Percentiles rank a stretch among this genome's conserved stretches.
phyloP scores from a whole-genome alignment of 2,113 vertebrate genomes.

The Hepsetus odoe region DNA sequence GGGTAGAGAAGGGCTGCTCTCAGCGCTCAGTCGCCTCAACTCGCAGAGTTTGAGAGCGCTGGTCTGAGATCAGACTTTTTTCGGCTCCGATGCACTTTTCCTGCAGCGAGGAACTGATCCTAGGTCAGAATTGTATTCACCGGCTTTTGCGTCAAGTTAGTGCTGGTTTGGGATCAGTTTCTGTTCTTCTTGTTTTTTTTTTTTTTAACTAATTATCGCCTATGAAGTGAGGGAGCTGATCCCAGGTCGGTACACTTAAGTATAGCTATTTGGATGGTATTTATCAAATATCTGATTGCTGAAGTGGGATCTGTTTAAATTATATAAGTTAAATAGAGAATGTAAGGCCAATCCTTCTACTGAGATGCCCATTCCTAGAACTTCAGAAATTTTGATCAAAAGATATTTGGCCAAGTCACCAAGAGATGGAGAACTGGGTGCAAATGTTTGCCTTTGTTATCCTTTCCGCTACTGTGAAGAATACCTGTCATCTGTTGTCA shows the following conservation, averaged over 20 bases:
- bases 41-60: constrained; percentile 35
- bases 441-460: neutral
- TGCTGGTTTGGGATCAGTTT: neutral
- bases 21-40: constrained; percentile 65
- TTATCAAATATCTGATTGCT: too few relatives aligned
- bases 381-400: neutral
- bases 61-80: neutral
- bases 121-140: neutral
- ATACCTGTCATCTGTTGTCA: constrained; percentile 67
- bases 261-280: neutral
- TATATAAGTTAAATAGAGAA: too few relatives aligned
- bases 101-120: neutral
- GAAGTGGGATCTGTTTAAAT: too few relatives aligned
- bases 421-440: neutral
- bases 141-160: neutral
- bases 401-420: neutral
- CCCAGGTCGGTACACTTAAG: neutral
- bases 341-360: too few relatives aligned
- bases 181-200: neutral
- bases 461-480: constrained; percentile 33
- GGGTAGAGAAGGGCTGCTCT: constrained; percentile 65
- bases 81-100: neutral
- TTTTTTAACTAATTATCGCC: neutral
- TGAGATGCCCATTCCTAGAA: too few relatives aligned
- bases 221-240: neutral